phyloP scores from a whole-genome alignment of 2,113 vertebrate genomes.

The Elephantulus edwardii region DNA sequence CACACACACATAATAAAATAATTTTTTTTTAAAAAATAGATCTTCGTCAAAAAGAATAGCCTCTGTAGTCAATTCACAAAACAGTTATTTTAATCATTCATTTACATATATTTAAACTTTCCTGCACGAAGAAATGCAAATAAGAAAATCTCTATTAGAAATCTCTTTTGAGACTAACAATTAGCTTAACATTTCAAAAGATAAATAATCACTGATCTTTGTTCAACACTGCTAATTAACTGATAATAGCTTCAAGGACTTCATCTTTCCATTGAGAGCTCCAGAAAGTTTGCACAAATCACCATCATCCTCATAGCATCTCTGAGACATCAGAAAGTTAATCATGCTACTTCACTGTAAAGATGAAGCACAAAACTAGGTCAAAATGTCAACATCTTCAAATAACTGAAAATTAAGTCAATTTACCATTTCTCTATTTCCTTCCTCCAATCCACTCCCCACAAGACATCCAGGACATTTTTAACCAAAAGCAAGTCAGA shows the following conservation, averaged over 20 bases:
- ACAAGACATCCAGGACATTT: not conserved
- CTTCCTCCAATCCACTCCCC: not conserved
- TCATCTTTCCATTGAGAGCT: conserved; percentile 8
- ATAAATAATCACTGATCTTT: conserved; percentile 41
- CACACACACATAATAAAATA: no score
- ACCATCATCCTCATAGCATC: not conserved
- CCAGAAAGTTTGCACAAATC: no score
- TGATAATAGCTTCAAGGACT: not conserved
- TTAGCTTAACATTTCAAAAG: not conserved
- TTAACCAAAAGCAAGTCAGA: not conserved
- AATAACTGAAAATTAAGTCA: not conserved
- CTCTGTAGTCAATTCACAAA: no score
- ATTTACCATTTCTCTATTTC: not conserved
- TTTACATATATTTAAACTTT: conserved; percentile 2
- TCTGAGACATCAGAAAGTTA: not conserved
- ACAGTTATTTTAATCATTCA: conserved; percentile 2
- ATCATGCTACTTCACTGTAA: not conserved
- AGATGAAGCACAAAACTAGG: not conserved
- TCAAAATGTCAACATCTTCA: not conserved
- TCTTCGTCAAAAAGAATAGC: not conserved
- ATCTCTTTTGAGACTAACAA: not conserved
- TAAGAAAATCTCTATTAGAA: conserved; percentile 14
- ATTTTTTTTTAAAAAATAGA: no score
- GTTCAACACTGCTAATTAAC: not conserved
- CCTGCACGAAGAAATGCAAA: conserved; percentile 39